Conservation (phyloP, 2,888 invertebrate species). For the Homarus gammarus region DNA sequence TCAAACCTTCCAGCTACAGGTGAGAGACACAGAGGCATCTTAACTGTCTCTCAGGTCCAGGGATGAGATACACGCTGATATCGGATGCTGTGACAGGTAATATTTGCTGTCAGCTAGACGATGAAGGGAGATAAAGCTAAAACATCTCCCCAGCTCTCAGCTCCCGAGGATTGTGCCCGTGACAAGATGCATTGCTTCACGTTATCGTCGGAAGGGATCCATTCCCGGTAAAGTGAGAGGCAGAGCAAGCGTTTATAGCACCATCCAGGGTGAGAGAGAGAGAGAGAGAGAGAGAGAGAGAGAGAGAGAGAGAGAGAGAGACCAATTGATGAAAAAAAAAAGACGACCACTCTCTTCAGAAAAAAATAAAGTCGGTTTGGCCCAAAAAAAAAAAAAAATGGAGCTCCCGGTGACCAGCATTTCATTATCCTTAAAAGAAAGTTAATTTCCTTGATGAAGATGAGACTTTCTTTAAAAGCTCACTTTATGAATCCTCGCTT, state of each 20-base stretch:
- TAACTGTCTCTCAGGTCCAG: too few species aligned
- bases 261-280: too few species aligned
- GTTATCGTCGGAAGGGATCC: background rate
- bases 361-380: too few species aligned
- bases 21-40: too few species aligned
- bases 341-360: background rate
- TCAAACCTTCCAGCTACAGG: too few species aligned
- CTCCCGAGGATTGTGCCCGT: background rate
- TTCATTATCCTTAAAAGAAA: conserved; percentile 13
- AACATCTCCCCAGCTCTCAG: background rate
- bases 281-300: too few species aligned
- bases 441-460: conserved; percentile 6
- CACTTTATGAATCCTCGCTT: background rate
- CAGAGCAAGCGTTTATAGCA: background rate
- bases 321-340: background rate
- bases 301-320: background rate
- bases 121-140: background rate
- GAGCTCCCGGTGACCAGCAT: background rate
- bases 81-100: background rate
- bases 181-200: background rate
- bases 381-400: background rate
- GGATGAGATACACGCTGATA: background rate
- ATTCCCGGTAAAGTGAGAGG: background rate
- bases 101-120: background rate
- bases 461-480: background rate